Evolutionary conservation across 2,888 invertebrate species (phyloP).

Genomic region (Norana najaformis): DNA sequence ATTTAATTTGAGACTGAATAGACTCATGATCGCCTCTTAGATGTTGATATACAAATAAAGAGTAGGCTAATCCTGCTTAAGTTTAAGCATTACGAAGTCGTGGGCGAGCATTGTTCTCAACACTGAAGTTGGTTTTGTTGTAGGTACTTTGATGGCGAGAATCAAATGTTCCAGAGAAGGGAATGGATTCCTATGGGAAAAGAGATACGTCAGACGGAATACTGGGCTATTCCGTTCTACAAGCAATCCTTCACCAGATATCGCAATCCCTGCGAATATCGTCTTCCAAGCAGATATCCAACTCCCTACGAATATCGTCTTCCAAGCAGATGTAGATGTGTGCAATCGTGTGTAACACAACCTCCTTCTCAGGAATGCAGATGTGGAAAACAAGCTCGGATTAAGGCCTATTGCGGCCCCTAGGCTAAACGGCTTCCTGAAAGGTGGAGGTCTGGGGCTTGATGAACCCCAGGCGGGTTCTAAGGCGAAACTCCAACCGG

Average conservation of each 20-base stretch:
- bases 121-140: not conserved
- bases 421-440: too few relatives aligned
- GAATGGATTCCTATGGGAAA: not conserved
- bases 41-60: too few relatives aligned
- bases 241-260: not conserved
- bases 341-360: not conserved
- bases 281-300: not conserved
- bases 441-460: too few relatives aligned
- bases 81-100: too few relatives aligned
- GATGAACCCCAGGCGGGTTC: too few relatives aligned
- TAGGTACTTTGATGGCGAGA: not conserved
- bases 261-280: not conserved
- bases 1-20: too few relatives aligned
- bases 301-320: not conserved
- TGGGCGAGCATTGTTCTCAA: not conserved
- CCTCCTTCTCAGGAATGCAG: too few relatives aligned
- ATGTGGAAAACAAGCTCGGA: too few relatives aligned
- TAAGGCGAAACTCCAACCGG: too few relatives aligned
- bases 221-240: not conserved
- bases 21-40: too few relatives aligned
- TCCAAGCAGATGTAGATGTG: not conserved
- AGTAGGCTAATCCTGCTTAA: too few relatives aligned
- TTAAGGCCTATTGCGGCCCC: too few relatives aligned
- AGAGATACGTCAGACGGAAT: not conserved
- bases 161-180: not conserved